Percentiles rank a stretch among this genome's conserved stretches.
These are phyloP conservation scores for Nesoenas mayeri DNA, from an alignment of 2,113 vertebrate genomes.

Conservation along the genomic window DNA sequence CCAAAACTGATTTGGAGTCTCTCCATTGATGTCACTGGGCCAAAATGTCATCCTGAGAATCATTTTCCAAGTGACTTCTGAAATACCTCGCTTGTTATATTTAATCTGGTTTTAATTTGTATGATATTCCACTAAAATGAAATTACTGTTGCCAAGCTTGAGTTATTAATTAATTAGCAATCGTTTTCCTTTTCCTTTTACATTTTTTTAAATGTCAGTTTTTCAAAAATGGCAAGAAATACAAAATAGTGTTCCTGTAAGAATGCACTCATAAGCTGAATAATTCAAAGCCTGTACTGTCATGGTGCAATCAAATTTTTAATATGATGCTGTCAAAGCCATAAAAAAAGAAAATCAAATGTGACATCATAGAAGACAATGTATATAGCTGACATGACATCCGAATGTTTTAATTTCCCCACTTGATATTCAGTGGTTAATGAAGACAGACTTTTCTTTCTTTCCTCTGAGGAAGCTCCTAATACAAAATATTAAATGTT, in stretches of 20 bases:
- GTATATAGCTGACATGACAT: constrained; percentile 43
- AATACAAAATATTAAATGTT: background rate
- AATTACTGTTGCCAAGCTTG: background rate
- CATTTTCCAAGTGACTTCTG: constrained; percentile 2
- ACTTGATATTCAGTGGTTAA: background rate
- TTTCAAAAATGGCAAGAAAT: constrained; percentile 25
- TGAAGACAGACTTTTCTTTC: background rate
- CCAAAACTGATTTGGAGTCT: background rate
- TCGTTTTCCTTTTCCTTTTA: constrained; percentile 8
- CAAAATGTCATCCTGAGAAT: background rate
- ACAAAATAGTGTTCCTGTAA: background rate
- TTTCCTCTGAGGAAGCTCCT: background rate
- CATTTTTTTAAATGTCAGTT: constrained; percentile 17
- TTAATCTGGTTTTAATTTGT: constrained; percentile 30
- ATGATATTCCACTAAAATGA: background rate
- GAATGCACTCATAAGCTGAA: constrained; percentile 19
- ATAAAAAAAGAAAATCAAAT: constrained; percentile 51
- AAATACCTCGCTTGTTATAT: background rate
- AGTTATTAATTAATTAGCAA: constrained; percentile 37
- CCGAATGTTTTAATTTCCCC: constrained; percentile 11
- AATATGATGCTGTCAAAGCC: constrained; percentile 42
- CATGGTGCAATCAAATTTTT: constrained; percentile 49
- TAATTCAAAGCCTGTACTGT: constrained; percentile 49
- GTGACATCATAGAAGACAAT: constrained; percentile 43
- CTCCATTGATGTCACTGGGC: background rate